A percentile compares a stretch with the other conserved stretches of the same genome.
These are phyloP conservation scores for Nannoperca australis DNA, from an alignment of 2,797 vertebrate species.

Conservation along the genomic window DNA sequence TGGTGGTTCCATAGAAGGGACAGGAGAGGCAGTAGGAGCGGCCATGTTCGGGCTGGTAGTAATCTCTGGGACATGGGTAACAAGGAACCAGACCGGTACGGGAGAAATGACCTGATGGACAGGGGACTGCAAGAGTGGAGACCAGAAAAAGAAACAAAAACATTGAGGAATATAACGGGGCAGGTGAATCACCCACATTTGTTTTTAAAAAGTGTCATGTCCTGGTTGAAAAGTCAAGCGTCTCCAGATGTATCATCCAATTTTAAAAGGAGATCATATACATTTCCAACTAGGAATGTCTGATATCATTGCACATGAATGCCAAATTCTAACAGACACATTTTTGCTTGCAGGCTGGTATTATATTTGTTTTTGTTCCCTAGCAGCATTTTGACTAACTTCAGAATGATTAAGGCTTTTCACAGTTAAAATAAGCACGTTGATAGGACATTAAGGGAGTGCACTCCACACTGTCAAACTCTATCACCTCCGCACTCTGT, in stretches of 20 bases:
- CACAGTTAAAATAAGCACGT: slow-evolving; percentile 12
- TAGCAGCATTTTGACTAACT: slow-evolving; percentile 20
- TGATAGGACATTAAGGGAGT: slow-evolving; percentile 17
- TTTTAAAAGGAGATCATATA: slow-evolving; percentile 25
- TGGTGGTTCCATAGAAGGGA: slow-evolving; percentile 97
- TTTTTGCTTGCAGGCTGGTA: slow-evolving; percentile 16
- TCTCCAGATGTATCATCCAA: slow-evolving; percentile 42
- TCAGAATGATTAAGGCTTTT: slow-evolving; percentile 10
- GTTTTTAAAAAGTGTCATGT: neutral
- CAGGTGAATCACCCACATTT: slow-evolving; percentile 16
- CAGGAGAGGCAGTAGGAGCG: slow-evolving; percentile 97
- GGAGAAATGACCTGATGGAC: slow-evolving; percentile 93
- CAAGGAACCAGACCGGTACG: slow-evolving; percentile 94
- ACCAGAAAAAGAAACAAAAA: slow-evolving; percentile 6
- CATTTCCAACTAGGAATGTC: slow-evolving; percentile 37
- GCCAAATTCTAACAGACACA: slow-evolving; percentile 24
- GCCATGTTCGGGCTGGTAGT: slow-evolving; percentile 94
- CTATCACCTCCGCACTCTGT: slow-evolving; percentile 94
- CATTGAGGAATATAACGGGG: neutral
- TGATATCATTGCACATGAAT: slow-evolving; percentile 11
- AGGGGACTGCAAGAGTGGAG: slow-evolving; percentile 87
- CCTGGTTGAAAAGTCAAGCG: slow-evolving; percentile 13
- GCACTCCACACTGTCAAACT: slow-evolving; percentile 26
- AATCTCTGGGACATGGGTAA: slow-evolving; percentile 95
- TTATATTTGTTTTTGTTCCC: slow-evolving; percentile 32